Percentiles rank a stretch among this genome's conserved stretches.
phyloP scores from a whole-genome alignment of 2,113 vertebrate genomes.

The Athene cunicularia region DNA sequence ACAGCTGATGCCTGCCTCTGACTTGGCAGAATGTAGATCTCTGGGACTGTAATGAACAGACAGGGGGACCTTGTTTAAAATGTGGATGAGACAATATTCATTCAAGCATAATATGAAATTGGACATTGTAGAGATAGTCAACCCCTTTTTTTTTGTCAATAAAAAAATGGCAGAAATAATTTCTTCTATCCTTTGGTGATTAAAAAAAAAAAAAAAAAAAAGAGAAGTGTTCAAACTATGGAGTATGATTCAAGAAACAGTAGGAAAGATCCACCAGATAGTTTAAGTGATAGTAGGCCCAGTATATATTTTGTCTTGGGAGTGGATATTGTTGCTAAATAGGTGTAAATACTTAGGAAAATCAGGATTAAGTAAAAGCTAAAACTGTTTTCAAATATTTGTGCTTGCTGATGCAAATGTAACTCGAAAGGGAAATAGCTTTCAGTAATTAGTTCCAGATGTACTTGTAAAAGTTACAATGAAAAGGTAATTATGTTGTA shows the following conservation, averaged over 20 bases:
- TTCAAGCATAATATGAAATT: slow-evolving; percentile 76
- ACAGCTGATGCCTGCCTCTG: slow-evolving; percentile 72
- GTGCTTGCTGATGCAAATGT: slow-evolving; percentile 35
- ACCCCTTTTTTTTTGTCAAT: slow-evolving; percentile 52
- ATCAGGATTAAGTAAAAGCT: neutral
- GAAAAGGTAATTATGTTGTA: slow-evolving; percentile 56
- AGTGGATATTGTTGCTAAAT: neutral
- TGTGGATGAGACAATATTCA: slow-evolving; percentile 57
- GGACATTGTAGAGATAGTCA: slow-evolving; percentile 66
- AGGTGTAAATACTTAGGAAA: neutral
- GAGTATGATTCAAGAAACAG: slow-evolving; percentile 53
- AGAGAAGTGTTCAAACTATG: slow-evolving; percentile 64
- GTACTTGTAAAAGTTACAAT: slow-evolving; percentile 52
- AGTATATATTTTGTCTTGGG: neutral
- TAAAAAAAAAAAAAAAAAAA: neutral
- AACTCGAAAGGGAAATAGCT: slow-evolving; percentile 26
- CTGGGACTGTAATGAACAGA: slow-evolving; percentile 71
- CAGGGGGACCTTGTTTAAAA: slow-evolving; percentile 37
- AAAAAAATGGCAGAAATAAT: slow-evolving; percentile 38
- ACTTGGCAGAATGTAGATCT: slow-evolving; percentile 73
- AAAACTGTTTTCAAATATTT: slow-evolving; percentile 29
- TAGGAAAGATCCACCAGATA: slow-evolving; percentile 66
- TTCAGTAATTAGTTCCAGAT: slow-evolving; percentile 52
- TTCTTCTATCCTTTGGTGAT: slow-evolving; percentile 65
- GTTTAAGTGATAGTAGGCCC: neutral